These are phyloP conservation scores for Acrocephalus kingi DNA, from an alignment of 2,113 vertebrate genomes.

Conservation along the genomic window DNA sequence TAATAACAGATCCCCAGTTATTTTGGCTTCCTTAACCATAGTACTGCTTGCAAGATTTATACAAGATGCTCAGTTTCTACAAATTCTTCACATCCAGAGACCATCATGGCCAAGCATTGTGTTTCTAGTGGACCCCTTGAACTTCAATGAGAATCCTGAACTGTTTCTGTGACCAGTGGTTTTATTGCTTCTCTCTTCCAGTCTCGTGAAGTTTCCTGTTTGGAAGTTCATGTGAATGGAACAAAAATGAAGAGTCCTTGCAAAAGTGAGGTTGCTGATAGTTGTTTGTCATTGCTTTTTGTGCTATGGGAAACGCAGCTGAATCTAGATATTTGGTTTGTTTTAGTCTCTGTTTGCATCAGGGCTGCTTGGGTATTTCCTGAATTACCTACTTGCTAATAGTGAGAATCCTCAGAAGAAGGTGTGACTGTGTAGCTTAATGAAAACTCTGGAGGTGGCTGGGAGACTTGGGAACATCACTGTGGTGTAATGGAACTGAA, in stretches of 20 bases:
- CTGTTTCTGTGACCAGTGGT: neutral
- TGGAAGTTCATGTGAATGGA: conserved; percentile 51
- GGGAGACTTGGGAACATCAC: neutral
- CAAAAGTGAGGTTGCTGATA: conserved; percentile 39
- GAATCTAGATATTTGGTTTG: neutral
- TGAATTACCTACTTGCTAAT: neutral
- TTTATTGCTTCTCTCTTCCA: conserved; percentile 41
- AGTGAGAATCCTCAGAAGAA: neutral
- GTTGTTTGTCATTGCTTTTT: neutral
- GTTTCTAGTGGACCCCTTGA: neutral
- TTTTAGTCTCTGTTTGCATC: neutral
- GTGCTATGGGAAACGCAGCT: neutral
- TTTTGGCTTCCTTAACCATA: neutral
- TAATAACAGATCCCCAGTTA: neutral
- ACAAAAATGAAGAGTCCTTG: neutral
- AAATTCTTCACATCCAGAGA: neutral
- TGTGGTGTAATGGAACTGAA: neutral
- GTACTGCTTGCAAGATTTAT: neutral
- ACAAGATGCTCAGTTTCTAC: neutral
- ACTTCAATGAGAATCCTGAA: neutral
- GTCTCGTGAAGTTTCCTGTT: conserved; percentile 64
- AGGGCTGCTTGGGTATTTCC: neutral
- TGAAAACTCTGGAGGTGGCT: neutral
- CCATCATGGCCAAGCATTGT: neutral
- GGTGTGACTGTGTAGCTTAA: neutral